A percentile compares a stretch with the other conserved stretches of the same genome.
Evolutionary conservation across 2,113 vertebrate genomes (phyloP).

Genomic region (Emydocephalus ijimae): DNA sequence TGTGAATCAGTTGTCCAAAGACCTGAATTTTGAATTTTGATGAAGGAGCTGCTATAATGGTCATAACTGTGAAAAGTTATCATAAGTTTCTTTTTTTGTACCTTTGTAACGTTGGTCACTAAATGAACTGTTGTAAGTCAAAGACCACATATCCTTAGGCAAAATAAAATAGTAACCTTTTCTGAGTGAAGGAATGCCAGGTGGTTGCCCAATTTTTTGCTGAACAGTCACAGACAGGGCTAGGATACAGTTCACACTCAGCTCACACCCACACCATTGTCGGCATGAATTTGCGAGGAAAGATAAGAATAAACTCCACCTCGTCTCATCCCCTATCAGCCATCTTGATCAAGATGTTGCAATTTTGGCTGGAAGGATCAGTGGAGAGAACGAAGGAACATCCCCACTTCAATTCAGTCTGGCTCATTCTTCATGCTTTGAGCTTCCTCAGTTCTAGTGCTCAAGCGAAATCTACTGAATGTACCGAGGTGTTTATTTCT

Average conservation of each 20-base stretch:
- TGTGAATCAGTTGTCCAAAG: not conserved
- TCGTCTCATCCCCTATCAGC: not conserved
- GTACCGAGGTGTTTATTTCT: not conserved
- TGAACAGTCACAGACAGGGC: not conserved
- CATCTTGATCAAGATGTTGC: not conserved
- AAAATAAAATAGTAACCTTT: not conserved
- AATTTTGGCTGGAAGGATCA: not conserved
- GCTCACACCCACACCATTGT: not conserved
- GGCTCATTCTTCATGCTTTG: not conserved
- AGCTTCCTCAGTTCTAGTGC: not conserved
- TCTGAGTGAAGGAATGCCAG: not conserved
- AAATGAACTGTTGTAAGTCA: not conserved
- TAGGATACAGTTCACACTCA: not conserved
- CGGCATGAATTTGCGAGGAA: not conserved
- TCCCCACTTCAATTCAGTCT: not conserved
- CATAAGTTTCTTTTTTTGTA: not conserved
- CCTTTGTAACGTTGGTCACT: not conserved
- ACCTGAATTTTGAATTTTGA: not conserved
- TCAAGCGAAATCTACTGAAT: not conserved
- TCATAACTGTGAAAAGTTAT: not conserved
- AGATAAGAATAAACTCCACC: not conserved
- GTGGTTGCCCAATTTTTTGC: not conserved
- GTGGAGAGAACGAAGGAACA: not conserved
- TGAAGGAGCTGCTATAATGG: not conserved
- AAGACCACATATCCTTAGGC: not conserved